These are phyloP conservation scores for Poeciliopsis retropinna DNA, from an alignment of 2,113 vertebrate species.

Conservation along the genomic window DNA sequence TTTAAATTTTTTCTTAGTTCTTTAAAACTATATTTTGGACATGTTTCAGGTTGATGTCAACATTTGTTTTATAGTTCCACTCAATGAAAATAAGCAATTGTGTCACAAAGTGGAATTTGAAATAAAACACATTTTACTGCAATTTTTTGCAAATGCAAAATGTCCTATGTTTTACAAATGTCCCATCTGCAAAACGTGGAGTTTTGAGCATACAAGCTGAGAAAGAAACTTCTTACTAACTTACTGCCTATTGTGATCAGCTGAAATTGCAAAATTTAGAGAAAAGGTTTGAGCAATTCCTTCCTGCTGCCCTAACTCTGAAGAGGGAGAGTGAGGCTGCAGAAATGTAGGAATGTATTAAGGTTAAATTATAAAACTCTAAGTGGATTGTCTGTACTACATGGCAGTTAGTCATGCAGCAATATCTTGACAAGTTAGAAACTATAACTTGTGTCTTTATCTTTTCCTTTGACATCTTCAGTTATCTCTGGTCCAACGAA, in stretches of 20 bases:
- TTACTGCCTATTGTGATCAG: not conserved
- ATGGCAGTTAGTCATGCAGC: not conserved
- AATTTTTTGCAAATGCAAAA: not conserved
- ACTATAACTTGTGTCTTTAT: not conserved
- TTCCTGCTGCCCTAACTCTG: not conserved
- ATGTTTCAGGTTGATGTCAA: not conserved
- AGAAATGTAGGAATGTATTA: not conserved
- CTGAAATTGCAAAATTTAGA: constrained; percentile 32
- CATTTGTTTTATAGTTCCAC: not conserved
- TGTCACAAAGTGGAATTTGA: constrained; percentile 1
- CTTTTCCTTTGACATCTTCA: constrained; percentile 25
- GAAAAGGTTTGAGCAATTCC: constrained; percentile 20
- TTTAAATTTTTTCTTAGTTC: not conserved
- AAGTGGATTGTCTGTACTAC: not conserved
- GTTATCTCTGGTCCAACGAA: constrained; percentile 76
- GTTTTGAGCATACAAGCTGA: not conserved
- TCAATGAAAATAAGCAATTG: not conserved
- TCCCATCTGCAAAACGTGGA: not conserved
- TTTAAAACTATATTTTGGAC: not conserved
- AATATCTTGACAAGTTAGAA: not conserved
- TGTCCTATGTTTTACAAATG: not conserved
- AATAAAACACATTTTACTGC: not conserved
- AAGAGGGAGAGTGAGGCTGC: not conserved
- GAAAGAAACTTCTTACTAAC: constrained; percentile 26
- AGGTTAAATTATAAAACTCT: not conserved